Evolutionary conservation across 2,797 vertebrate genomes (phyloP), one percentile per base, ranked within the genome.

Genomic region (Nannoperca obscura): DNA sequence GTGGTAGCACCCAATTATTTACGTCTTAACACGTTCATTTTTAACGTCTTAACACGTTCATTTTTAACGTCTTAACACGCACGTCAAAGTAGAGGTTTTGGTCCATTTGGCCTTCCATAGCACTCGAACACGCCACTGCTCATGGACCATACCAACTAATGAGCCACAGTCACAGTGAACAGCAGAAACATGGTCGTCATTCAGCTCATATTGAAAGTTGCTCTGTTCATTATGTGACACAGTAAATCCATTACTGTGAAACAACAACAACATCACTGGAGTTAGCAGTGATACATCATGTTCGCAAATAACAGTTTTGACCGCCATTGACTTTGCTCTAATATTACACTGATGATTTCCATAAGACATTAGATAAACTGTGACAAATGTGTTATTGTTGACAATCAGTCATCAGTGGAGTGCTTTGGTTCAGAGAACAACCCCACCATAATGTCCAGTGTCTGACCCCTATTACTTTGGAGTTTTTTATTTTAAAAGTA

Each of bases 301-400:
- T 54, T 44, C 59, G 65, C 52, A 71, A 77, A 76, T 47, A 14
- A 62, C 79, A 53, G 64, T 76, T 79, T 53, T 74, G 82, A 81
- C 72, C 64, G 17, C 22, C 68, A 46, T n/a, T 84, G 81, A 79
- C 69, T 59, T 86, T 79, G 61, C 76, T 67, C 49, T 68, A 66
- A 63, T 64, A 22, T 49, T 53, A 53, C 44, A 34, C 52, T 59
- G 65, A 74, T 58, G 54, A 72, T 15, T 72, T 52, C 19, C 54
- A 66, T 5, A 42, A 62, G 53, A 58, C 57, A 34, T 74, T 57
- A 73, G 32, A 75, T 60, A 34, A 62, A 80, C 34, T 2, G 30
- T 50, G 62, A 84, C 49, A 3, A 30, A 84, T 62, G 64, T 30
- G 64, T 57, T 58, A 65, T 44, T 24, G 24, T 64, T 53, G 62